Percentiles rank a stretch among this genome's conserved stretches.
These are phyloP conservation scores for Ips nitidus DNA, from an alignment of 1,140 invertebrate species.

Conservation along the genomic window DNA sequence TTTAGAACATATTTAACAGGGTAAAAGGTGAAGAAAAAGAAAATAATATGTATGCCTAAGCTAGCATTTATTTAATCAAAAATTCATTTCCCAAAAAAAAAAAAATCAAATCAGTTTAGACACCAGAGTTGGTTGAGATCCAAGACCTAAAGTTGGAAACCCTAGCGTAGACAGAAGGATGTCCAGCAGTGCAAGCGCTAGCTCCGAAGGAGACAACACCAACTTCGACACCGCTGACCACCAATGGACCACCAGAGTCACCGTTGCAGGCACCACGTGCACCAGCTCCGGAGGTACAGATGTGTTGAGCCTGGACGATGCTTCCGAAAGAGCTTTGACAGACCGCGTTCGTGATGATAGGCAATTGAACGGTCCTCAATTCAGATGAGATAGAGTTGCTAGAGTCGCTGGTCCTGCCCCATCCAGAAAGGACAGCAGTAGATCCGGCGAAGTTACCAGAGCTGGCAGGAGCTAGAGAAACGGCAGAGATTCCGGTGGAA, in stretches of 20 bases:
- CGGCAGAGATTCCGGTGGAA: not conserved
- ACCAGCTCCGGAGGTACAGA: conserved; percentile 32
- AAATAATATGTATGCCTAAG: not conserved
- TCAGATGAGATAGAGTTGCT: conserved; percentile 13
- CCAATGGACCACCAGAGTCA: conserved; percentile 38
- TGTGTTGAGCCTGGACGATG: conserved; percentile 18
- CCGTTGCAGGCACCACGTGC: conserved; percentile 31
- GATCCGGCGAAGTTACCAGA: conserved; percentile 22
- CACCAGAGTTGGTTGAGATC: conserved; percentile 19
- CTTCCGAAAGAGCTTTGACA: conserved; percentile 11
- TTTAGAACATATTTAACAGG: not conserved
- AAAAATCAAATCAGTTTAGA: conserved; percentile 3
- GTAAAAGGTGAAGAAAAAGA: not conserved
- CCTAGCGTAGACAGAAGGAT: conserved; percentile 36
- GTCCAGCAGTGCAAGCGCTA: conserved; percentile 11
- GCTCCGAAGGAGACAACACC: conserved; percentile 35
- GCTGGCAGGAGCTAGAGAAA: conserved; percentile 20
- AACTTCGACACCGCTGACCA: conserved; percentile 24
- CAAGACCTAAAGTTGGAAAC: conserved; percentile 31
- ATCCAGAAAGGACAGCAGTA: conserved; percentile 23
- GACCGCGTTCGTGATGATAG: conserved; percentile 22
- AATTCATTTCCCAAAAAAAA: conserved; percentile 1
- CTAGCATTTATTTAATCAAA: not conserved
- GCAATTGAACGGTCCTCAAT: conserved; percentile 16
- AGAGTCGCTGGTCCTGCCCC: conserved; percentile 30